Percentiles rank a stretch among this genome's conserved stretches.
Evolutionary conservation across 2,113 vertebrate genomes (phyloP).

Genomic region (Phyllostomus hastatus): DNA sequence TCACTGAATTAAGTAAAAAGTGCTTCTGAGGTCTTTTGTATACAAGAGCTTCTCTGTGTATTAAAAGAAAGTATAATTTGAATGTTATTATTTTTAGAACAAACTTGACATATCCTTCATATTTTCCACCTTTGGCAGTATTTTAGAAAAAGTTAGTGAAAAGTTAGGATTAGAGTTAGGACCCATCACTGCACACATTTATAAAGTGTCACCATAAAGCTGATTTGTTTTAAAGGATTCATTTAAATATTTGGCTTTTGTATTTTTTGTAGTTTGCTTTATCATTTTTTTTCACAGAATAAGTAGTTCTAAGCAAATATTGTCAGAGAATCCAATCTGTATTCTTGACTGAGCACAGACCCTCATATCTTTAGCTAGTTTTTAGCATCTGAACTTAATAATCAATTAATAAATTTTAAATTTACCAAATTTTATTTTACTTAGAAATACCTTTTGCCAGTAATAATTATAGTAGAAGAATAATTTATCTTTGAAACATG

Average conservation of each 20-base stretch:
- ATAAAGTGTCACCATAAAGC: not conserved
- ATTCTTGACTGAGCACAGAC: not conserved
- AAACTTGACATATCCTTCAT: not conserved
- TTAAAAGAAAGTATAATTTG: not conserved
- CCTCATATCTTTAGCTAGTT: not conserved
- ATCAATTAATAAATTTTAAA: not conserved
- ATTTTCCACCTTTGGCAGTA: not conserved
- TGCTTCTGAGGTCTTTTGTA: not conserved
- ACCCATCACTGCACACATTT: not conserved
- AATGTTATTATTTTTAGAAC: not conserved
- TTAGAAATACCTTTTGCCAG: not conserved
- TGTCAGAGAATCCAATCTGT: not conserved
- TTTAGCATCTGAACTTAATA: not conserved
- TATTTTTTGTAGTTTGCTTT: not conserved
- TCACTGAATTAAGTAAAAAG: not conserved
- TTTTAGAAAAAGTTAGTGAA: not conserved
- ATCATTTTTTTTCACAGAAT: not conserved
- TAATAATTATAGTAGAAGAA: not conserved
- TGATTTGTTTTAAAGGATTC: not conserved
- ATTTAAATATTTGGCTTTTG: not conserved
- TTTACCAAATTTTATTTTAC: not conserved
- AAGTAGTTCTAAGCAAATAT: not conserved
- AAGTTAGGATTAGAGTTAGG: not conserved
- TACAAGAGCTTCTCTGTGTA: not conserved
- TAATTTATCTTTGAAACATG: not conserved